phyloP scores from a whole-genome alignment of 2,113 vertebrate genomes.

The Nesogale talazaci region DNA sequence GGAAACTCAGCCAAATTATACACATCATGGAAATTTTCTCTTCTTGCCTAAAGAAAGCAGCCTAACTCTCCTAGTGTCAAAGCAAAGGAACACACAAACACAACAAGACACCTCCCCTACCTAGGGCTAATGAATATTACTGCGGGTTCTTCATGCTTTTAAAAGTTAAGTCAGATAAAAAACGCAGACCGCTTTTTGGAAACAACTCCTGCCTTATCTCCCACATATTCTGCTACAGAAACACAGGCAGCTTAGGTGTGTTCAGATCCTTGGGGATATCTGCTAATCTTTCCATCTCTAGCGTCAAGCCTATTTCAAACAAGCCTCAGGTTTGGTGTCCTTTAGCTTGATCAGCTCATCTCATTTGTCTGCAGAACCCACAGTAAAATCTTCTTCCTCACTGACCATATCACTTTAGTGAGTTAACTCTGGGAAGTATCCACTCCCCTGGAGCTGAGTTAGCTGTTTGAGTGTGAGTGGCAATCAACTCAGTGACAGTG shows the following conservation, averaged over 20 bases:
- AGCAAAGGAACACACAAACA: not conserved
- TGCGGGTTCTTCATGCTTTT: not conserved
- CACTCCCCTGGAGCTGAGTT: not conserved
- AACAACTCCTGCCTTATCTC: not conserved
- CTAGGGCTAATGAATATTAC: not conserved
- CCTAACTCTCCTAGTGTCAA: not conserved
- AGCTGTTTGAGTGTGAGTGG: no score
- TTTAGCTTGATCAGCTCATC: not conserved
- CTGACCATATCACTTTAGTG: not conserved
- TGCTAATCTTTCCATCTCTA: not conserved
- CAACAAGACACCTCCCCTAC: not conserved
- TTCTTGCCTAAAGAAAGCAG: not conserved
- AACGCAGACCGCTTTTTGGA: not conserved
- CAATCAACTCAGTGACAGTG: no score
- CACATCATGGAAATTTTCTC: slow-evolving; percentile 22
- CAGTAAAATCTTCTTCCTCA: slow-evolving; percentile 11
- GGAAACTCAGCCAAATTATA: not conserved
- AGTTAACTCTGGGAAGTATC: not conserved
- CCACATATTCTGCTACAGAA: not conserved
- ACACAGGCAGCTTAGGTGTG: not conserved
- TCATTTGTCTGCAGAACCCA: slow-evolving; percentile 23
- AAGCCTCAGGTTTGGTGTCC: not conserved
- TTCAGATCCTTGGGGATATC: not conserved
- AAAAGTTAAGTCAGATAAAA: slow-evolving; percentile 49
- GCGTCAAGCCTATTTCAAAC: not conserved